Conservation (phyloP, 2,888 invertebrate species). For the Pinctada fucata region DNA sequence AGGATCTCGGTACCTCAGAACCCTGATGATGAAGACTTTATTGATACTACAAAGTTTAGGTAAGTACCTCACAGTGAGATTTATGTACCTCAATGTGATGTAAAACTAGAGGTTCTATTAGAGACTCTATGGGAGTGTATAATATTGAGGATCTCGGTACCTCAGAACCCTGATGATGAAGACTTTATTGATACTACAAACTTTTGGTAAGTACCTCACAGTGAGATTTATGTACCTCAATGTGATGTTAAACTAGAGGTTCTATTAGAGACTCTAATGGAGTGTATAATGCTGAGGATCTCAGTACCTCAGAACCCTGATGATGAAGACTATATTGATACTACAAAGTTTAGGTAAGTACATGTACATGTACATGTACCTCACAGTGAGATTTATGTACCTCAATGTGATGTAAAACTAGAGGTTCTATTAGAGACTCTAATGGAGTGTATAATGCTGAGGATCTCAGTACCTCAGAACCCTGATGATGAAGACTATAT, state of each 20-base stretch:
- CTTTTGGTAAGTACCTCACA: too few relatives aligned
- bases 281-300: slow-evolving; percentile 42
- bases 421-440: slow-evolving; percentile 33
- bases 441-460: slow-evolving; percentile 42
- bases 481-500: slow-evolving; percentile 34
- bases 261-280: slow-evolving; percentile 38
- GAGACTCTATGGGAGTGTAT: too few relatives aligned
- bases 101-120: too few relatives aligned
- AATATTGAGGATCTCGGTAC: too few relatives aligned
- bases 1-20: slow-evolving; percentile 40
- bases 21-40: slow-evolving; percentile 33
- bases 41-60: slow-evolving; percentile 30
- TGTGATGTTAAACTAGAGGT: slow-evolving; percentile 10
- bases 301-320: slow-evolving; percentile 38
- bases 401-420: not conserved
- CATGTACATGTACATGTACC: not conserved
- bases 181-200: too few relatives aligned
- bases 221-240: too few relatives aligned
- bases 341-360: slow-evolving; percentile 27
- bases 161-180: too few relatives aligned
- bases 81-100: too few relatives aligned
- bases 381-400: too few relatives aligned
- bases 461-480: slow-evolving; percentile 39
- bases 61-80: not conserved
- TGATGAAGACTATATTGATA: slow-evolving; percentile 34